phyloP scores from a whole-genome alignment of 2,888 invertebrate species.

The Troides aeacus region DNA sequence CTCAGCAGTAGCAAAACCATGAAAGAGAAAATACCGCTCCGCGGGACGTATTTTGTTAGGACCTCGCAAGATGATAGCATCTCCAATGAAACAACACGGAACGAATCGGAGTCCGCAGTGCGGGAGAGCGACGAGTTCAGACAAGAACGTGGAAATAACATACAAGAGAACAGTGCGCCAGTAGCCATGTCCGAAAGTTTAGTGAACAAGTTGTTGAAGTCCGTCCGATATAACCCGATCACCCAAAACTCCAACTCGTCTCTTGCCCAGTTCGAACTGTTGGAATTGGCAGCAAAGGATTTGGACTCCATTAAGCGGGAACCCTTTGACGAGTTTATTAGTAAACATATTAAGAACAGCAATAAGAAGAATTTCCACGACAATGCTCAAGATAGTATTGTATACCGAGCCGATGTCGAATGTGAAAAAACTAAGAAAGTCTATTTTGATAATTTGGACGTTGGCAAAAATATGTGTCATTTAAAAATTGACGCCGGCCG shows the following conservation, averaged over 20 bases:
- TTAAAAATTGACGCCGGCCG: slow-evolving; percentile 43
- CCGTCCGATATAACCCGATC: slow-evolving; percentile 42
- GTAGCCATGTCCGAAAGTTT: slow-evolving; percentile 37
- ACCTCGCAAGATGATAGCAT: slow-evolving; percentile 18
- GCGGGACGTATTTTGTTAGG: slow-evolving; percentile 26
- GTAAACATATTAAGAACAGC: slow-evolving; percentile 45
- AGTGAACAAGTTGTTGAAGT: slow-evolving; percentile 48
- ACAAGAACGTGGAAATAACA: neutral
- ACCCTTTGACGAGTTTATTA: slow-evolving; percentile 36
- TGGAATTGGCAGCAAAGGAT: slow-evolving; percentile 51
- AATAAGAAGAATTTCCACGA: slow-evolving; percentile 52
- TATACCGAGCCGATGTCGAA: slow-evolving; percentile 18
- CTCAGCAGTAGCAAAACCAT: slow-evolving; percentile 21
- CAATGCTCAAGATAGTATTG: slow-evolving; percentile 33
- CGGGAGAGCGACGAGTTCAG: neutral
- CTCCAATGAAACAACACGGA: slow-evolving; percentile 9
- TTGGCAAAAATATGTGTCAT: slow-evolving; percentile 29
- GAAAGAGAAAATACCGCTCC: slow-evolving; percentile 11
- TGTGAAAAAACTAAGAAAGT: slow-evolving; percentile 28
- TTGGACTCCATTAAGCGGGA: slow-evolving; percentile 31
- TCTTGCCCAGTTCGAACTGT: slow-evolving; percentile 55
- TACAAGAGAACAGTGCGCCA: neutral
- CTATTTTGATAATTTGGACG: slow-evolving; percentile 52
- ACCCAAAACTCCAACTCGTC: slow-evolving; percentile 48
- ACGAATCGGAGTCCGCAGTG: neutral